phyloP scores from a whole-genome alignment of 2,797 vertebrate genomes.

The Caiman crocodilus region DNA sequence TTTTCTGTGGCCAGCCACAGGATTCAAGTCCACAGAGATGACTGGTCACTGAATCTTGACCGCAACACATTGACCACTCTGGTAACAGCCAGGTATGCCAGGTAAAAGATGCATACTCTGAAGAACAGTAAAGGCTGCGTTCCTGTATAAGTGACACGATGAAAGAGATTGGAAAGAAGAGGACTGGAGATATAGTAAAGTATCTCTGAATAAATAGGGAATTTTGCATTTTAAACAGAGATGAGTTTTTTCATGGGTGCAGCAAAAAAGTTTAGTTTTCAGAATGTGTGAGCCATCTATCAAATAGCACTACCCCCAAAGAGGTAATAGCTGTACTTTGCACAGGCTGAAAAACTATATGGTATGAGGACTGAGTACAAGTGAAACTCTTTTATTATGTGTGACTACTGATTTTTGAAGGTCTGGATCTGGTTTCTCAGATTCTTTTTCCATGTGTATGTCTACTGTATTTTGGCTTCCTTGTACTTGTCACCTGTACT shows the following conservation, averaged over 20 bases:
- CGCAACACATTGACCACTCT: too few species aligned
- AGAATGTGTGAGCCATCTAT: too few species aligned
- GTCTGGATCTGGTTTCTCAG: rapidly evolving
- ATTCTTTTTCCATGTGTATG: rapidly evolving
- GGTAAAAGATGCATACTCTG: rapidly evolving
- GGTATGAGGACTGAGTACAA: rapidly evolving
- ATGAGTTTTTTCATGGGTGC: rapidly evolving
- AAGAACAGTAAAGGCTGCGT: background rate
- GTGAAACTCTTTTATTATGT: background rate
- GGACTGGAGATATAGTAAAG: rapidly evolving
- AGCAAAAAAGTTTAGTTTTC: background rate
- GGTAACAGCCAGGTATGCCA: background rate
- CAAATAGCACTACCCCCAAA: background rate
- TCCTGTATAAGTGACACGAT: background rate
- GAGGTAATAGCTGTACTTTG: rapidly evolving
- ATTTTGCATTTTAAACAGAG: background rate
- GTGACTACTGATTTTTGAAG: background rate
- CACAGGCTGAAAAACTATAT: rapidly evolving
- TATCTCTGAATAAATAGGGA: rapidly evolving
- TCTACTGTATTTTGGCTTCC: rapidly evolving
- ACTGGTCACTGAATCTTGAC: too few species aligned
- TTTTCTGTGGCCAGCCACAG: too few species aligned
- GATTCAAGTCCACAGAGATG: too few species aligned
- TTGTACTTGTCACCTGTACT: background rate
- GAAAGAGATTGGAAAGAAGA: background rate